Conservation (phyloP, 2,888 invertebrate genomes). For the Drosophila ustulata region DNA sequence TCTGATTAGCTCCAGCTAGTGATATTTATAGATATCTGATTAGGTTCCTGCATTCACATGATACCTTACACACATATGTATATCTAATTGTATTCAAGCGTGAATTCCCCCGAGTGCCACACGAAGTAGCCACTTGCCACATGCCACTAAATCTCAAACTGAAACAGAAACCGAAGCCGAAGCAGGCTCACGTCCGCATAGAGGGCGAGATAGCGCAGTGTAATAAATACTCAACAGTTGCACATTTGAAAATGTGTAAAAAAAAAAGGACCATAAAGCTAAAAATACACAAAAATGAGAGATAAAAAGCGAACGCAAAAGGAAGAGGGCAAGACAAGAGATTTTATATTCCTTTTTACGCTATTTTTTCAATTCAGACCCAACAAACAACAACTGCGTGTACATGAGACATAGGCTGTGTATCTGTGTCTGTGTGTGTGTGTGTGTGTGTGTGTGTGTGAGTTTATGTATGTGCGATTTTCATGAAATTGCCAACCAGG, state of each 20-base stretch:
- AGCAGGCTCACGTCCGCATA: conserved; percentile 12
- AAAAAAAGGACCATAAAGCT: conserved; percentile 41
- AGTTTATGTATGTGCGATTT: conserved; percentile 46
- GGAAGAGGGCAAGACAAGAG: not conserved
- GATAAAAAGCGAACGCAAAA: not conserved
- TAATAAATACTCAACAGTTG: conserved; percentile 70
- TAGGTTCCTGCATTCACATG: conserved; percentile 42
- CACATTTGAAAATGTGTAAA: conserved; percentile 61
- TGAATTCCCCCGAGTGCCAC: conserved; percentile 50
- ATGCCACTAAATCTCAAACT: conserved; percentile 17
- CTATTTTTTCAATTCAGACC: conserved; percentile 26
- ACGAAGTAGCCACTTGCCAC: conserved; percentile 25
- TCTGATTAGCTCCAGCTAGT: conserved; percentile 13
- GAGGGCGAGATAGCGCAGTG: conserved; percentile 6
- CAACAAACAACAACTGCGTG: conserved; percentile 32
- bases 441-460: not conserved
- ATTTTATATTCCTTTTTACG: conserved; percentile 32
- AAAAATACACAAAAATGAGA: conserved; percentile 15
- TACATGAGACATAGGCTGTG: conserved; percentile 2
- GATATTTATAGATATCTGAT: conserved; percentile 50
- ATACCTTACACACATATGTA: conserved; percentile 31
- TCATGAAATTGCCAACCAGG: conserved; percentile 58
- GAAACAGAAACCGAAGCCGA: conserved; percentile 10
- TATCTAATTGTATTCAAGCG: conserved; percentile 60
- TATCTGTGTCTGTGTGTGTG: conserved; percentile 6